Percentiles rank a stretch among this genome's conserved stretches.
phyloP scores from a whole-genome alignment of 1,140 invertebrate species.

The Musca vetustissima region DNA sequence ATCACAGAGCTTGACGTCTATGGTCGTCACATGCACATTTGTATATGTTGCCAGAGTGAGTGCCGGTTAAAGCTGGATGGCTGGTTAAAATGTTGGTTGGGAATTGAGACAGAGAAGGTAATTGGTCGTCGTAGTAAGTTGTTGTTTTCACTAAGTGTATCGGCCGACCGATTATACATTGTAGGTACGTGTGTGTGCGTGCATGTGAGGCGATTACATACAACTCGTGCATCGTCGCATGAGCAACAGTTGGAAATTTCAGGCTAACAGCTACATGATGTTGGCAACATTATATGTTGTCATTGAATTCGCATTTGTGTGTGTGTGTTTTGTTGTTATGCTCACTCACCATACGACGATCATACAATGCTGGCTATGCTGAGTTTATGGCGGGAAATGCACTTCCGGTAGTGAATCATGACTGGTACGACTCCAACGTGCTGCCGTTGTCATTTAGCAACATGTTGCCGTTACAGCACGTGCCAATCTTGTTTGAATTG shows the following conservation, averaged over 20 bases:
- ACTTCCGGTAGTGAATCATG: constrained; percentile 19
- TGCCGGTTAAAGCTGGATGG: constrained; percentile 15
- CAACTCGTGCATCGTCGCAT: background rate
- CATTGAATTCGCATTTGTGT: background rate
- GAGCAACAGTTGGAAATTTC: constrained; percentile 8
- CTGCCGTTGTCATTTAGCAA: background rate
- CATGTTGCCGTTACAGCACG: constrained; percentile 25
- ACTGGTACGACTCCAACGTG: background rate
- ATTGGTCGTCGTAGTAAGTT: background rate
- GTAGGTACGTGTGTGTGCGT: background rate
- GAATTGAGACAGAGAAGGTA: background rate
- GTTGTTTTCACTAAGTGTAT: background rate
- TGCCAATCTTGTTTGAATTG: constrained; percentile 10
- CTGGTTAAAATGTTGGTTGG: constrained; percentile 15
- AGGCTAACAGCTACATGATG: constrained; percentile 3
- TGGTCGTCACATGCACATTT: constrained; percentile 11
- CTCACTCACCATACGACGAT: background rate
- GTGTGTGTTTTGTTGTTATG: background rate
- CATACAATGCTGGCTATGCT: background rate
- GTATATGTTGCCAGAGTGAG: background rate
- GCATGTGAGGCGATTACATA: background rate
- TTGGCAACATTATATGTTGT: background rate
- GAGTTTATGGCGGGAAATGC: constrained; percentile 28
- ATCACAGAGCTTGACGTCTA: background rate
- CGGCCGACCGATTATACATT: too few relatives aligned